A percentile compares a stretch with the other conserved stretches of the same genome.
Evolutionary conservation across 2,888 invertebrate genomes (phyloP).

Genomic region (Anodontia alba): DNA sequence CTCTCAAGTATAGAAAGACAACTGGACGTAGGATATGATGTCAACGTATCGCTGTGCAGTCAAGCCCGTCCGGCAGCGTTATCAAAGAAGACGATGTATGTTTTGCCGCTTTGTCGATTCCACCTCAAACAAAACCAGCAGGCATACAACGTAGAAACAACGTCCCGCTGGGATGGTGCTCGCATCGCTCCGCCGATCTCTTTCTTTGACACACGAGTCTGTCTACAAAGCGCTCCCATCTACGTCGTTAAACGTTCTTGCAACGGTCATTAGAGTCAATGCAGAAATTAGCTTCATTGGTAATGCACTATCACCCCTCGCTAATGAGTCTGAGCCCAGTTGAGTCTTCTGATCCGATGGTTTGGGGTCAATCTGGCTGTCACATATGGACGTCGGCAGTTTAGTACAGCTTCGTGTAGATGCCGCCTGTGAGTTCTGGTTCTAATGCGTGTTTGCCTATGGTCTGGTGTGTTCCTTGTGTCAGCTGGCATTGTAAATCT

Average conservation of each 20-base stretch:
- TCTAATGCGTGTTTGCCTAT: neutral
- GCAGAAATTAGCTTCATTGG: neutral
- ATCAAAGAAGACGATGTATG: neutral
- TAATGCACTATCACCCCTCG: neutral
- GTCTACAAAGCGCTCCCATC: too few relatives aligned
- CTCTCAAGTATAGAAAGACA: conserved; percentile 6
- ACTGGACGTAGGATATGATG: neutral
- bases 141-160: too few relatives aligned
- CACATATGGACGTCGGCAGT: neutral
- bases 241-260: neutral
- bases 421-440: neutral
- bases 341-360: neutral
- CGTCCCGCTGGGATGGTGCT: too few relatives aligned
- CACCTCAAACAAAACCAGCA: neutral
- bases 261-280: neutral
- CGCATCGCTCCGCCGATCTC: neutral
- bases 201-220: neutral
- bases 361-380: neutral
- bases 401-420: neutral
- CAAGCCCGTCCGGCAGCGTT: neutral
- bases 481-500: neutral
- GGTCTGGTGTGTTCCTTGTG: neutral
- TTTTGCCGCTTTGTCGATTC: neutral
- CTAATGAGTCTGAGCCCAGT: neutral
- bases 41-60: conserved; percentile 19